These are phyloP conservation scores for Uria lomvia DNA, from an alignment of 2,113 vertebrate species.

Conservation along the genomic window DNA sequence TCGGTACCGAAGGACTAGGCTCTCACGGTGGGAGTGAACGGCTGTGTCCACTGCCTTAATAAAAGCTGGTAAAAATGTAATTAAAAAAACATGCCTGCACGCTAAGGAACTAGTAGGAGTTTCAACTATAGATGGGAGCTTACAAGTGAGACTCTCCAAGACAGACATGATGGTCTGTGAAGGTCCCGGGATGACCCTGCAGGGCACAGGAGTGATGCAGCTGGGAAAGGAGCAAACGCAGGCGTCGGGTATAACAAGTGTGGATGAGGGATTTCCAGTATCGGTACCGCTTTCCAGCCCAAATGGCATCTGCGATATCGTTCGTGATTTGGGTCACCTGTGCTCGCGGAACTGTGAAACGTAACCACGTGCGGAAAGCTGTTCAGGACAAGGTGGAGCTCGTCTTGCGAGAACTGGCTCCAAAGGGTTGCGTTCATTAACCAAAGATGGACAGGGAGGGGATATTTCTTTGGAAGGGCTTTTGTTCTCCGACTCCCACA, in stretches of 20 bases:
- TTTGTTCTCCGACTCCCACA: background rate
- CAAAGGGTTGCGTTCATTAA: background rate
- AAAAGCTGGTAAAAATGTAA: background rate
- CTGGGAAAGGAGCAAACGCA: background rate
- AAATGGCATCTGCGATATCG: accelerated
- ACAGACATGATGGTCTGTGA: background rate
- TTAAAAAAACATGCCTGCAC: background rate
- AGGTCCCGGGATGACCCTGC: accelerated
- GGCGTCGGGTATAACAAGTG: background rate
- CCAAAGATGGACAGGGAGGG: background rate
- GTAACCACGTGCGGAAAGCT: background rate
- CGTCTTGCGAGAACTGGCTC: background rate
- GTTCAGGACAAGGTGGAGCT: background rate
- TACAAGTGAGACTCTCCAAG: background rate
- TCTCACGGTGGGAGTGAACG: background rate
- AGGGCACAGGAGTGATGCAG: background rate
- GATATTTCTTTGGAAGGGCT: background rate
- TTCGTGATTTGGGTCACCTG: background rate
- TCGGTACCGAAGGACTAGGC: background rate
- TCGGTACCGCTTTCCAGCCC: background rate
- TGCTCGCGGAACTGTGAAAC: background rate
- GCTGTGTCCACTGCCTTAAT: background rate
- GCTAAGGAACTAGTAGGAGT: background rate
- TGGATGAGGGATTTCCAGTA: accelerated
- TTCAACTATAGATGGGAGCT: background rate